phyloP scores from a whole-genome alignment of 2,797 vertebrate species.

The Gadopsis marmoratus region DNA sequence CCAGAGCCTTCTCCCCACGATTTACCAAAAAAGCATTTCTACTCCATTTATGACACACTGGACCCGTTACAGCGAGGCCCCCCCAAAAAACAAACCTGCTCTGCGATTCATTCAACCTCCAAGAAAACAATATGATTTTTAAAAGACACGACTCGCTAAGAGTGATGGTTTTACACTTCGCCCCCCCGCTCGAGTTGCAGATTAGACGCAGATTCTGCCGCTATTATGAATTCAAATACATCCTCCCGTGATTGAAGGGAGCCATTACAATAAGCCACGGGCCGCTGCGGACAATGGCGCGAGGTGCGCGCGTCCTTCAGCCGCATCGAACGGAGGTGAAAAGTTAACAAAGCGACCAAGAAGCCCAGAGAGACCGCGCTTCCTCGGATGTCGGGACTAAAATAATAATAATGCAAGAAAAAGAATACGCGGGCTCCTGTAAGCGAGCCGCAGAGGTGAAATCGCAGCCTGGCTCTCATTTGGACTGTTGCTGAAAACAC shows the following conservation, averaged over 20 bases:
- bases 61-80: not conserved
- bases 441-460: not conserved
- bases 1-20: not conserved
- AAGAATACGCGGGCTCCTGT: not conserved
- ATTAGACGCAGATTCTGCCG: constrained; percentile 78
- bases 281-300: constrained; percentile 78
- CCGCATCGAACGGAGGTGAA: constrained; percentile 77
- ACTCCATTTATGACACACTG: constrained; percentile 3
- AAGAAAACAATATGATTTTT: constrained; percentile 31
- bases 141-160: constrained; percentile 23
- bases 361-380: constrained; percentile 44
- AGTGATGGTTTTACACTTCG: constrained; percentile 43
- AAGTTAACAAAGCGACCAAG: constrained; percentile 81
- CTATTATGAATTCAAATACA: constrained; percentile 82
- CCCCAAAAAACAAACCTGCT: not conserved
- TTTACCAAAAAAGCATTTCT: constrained; percentile 8
- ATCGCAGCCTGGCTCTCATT: not conserved
- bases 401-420: constrained; percentile 45
- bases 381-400: constrained; percentile 58
- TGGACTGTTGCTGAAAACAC: not conserved
- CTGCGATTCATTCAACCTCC: constrained; percentile 48
- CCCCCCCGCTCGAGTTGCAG: constrained; percentile 67
- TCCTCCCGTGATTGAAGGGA: constrained; percentile 81
- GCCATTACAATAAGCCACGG: constrained; percentile 81
- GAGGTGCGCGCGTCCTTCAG: constrained; percentile 68